Percentiles rank a stretch among this genome's conserved stretches.
Evolutionary conservation across 53 echinoderm and acorn worm genomes (phyloP).

Genomic region (Antedon mediterranea): DNA sequence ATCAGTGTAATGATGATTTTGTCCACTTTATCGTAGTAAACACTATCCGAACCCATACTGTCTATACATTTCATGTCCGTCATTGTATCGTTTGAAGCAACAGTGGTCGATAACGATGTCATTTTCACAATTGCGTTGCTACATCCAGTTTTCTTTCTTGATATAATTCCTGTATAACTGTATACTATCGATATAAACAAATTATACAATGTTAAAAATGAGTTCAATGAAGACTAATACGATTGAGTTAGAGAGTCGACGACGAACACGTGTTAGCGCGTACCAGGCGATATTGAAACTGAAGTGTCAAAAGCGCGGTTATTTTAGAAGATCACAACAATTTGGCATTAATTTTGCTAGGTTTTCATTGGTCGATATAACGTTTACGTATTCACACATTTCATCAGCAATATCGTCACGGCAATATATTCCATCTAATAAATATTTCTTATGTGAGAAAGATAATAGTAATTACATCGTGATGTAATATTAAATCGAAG

Average conservation of each 20-base stretch:
- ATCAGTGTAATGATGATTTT: conserved; percentile 33
- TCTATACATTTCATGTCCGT: not conserved
- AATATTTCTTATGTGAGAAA: not conserved
- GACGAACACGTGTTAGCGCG: not conserved
- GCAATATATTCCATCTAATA: not conserved
- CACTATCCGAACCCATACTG: not conserved
- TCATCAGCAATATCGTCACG: not conserved
- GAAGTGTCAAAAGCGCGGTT: not conserved
- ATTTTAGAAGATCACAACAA: not conserved
- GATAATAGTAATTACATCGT: not conserved
- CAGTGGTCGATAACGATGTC: not conserved
- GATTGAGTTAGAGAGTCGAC: not conserved
- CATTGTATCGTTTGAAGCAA: not conserved
- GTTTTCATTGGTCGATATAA: not conserved
- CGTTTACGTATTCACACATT: not conserved
- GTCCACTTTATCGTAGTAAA: conserved; percentile 12
- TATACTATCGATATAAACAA: no score
- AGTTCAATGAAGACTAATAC: not conserved
- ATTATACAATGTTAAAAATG: no score
- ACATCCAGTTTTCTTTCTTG: not conserved
- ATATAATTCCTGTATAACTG: no score
- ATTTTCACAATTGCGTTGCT: not conserved
- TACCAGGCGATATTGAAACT: not conserved
- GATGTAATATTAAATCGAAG: not conserved
- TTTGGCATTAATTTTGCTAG: not conserved